Evolutionary conservation across 2,113 vertebrate species (phyloP).

Genomic region (Rutilus rutilus): DNA sequence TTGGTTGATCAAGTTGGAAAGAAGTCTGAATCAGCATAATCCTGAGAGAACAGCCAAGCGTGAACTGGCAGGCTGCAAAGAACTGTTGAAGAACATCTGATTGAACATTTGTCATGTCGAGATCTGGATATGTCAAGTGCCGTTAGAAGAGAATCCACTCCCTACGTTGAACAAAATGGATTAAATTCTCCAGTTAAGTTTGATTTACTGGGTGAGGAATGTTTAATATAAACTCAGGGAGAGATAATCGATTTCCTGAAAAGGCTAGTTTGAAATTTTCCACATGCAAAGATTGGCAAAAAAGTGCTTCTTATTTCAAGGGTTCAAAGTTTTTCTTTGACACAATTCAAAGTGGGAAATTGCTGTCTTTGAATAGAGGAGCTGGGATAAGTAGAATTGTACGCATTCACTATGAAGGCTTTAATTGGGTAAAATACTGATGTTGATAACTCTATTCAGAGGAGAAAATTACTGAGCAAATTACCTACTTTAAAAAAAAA

Average conservation of each 20-base stretch:
- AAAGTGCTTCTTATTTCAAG: neutral
- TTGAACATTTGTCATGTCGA: conserved; percentile 50
- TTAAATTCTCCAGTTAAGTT: neutral
- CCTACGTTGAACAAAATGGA: conserved; percentile 12
- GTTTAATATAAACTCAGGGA: conserved; percentile 3
- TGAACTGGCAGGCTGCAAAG: conserved; percentile 41
- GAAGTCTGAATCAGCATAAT: conserved; percentile 40
- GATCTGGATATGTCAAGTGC: conserved; percentile 43
- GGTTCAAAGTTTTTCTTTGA: neutral
- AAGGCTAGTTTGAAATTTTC: neutral
- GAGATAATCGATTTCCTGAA: conserved; percentile 6
- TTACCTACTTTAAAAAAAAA: neutral
- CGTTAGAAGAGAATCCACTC: conserved; percentile 34
- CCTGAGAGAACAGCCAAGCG: conserved; percentile 29
- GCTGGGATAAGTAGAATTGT: neutral
- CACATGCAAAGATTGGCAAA: neutral
- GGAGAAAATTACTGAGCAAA: neutral
- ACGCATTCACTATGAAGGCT: neutral
- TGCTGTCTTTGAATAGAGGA: neutral
- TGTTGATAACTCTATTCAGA: neutral
- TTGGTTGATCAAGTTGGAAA: conserved; percentile 42
- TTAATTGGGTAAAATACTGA: neutral
- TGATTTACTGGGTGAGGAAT: conserved; percentile 24
- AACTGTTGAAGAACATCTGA: conserved; percentile 50
- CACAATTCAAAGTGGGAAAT: neutral